phyloP scores from a whole-genome alignment of 2,888 invertebrate genomes.

The Pseudanteris insignis region DNA sequence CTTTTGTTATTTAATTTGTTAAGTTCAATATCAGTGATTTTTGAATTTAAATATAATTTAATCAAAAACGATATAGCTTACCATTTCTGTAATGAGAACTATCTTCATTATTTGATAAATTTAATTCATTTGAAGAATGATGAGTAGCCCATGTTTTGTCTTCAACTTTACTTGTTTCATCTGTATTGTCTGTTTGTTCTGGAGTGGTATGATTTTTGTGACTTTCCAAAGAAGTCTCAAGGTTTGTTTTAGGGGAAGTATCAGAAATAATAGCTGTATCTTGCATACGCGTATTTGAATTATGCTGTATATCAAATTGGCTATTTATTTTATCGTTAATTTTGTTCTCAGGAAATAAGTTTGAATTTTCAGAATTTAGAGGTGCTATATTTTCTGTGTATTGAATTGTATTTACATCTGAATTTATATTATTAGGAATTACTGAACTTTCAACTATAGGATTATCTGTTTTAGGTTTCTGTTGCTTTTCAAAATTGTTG shows the following conservation, averaged over 20 bases:
- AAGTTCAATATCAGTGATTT: not conserved
- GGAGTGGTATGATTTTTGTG: slow-evolving; percentile 17
- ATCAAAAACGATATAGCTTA: slow-evolving; percentile 25
- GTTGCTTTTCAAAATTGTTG: no score
- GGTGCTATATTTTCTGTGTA: not conserved
- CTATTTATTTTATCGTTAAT: slow-evolving; percentile 3
- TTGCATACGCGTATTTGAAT: slow-evolving; percentile 12
- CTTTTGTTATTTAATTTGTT: no score
- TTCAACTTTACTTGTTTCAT: slow-evolving; percentile 46
- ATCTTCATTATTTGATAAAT: slow-evolving; percentile 57
- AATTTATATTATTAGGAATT: not conserved
- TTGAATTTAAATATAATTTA: not conserved
- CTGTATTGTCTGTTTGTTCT: slow-evolving; percentile 45
- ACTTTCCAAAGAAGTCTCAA: slow-evolving; percentile 8
- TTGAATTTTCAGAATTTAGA: not conserved
- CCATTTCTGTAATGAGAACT: slow-evolving; percentile 47
- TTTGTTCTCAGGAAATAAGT: not conserved
- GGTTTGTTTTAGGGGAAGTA: slow-evolving; percentile 4
- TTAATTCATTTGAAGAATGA: slow-evolving; percentile 55
- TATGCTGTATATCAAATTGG: slow-evolving; percentile 14
- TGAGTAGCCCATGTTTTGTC: slow-evolving; percentile 50
- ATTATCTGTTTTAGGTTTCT: not conserved
- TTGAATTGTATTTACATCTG: not conserved
- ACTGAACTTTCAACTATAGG: not conserved
- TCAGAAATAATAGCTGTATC: slow-evolving; percentile 5